Conservation (phyloP, 2,113 vertebrate species). For the Grammomys dolichurus region DNA sequence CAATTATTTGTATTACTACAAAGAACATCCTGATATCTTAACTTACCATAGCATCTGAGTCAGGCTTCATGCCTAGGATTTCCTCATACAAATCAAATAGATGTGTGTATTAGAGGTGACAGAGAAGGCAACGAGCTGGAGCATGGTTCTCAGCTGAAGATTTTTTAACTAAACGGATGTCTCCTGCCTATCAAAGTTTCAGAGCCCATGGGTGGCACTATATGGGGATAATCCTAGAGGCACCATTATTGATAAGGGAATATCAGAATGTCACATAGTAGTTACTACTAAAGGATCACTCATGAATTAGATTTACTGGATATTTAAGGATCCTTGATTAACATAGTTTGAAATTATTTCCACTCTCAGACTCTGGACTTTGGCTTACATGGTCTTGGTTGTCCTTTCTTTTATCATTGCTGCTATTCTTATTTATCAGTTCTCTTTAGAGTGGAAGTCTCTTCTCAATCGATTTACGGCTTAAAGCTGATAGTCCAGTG, state of each 20-base stretch:
- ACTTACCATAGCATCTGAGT: neutral
- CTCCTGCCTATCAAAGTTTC: neutral
- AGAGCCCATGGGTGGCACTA: rapidly evolving
- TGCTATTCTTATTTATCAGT: neutral
- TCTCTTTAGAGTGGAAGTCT: neutral
- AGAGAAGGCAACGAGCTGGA: neutral
- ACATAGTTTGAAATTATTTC: neutral
- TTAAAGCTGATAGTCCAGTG: neutral
- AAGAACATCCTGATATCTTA: neutral
- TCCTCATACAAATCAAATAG: neutral
- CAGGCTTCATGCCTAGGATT: neutral
- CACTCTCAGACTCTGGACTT: neutral
- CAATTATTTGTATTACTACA: neutral
- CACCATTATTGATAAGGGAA: neutral
- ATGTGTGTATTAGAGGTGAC: rapidly evolving
- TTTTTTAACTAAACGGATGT: neutral
- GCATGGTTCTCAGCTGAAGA: neutral
- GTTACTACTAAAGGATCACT: neutral
- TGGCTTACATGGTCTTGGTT: neutral
- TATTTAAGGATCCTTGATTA: neutral
- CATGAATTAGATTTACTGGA: neutral
- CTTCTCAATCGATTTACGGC: neutral
- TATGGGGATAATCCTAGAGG: neutral
- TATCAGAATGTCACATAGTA: neutral
- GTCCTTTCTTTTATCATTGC: neutral